Base-by-base conservation (phyloP, 2,888 invertebrate genomes). In the Lottia gigantea region DNA sequence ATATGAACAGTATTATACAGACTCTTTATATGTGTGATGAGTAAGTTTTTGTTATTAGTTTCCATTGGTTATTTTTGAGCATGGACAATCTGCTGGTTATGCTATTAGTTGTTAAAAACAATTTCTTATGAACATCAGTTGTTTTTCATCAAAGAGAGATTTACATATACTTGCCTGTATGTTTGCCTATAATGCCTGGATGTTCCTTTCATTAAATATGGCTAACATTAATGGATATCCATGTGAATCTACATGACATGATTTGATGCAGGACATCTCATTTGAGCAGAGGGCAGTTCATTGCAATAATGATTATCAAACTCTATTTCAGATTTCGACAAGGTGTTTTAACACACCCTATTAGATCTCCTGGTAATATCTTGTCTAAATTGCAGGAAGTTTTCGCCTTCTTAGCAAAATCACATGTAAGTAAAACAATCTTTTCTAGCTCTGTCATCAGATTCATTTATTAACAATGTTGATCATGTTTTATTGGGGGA, bases 1-100 rank as follows among this genome's bases (percentile, higher is more conserved):
- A 95, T 82, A 94, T 95, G 93, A 95, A 95, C 89, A 94, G 95
- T 85, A 93, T 95, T 1, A 89, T 95, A 73, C 95, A 95, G 87
- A 94, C 95, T 0, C 89, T 95, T 61, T 93, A 93, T 70, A 93
- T 94, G 92, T 94, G 95, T 40, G 93, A 92, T 86, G 92, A 93
- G 91, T 89, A 74, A 75, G 78, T 77, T 2, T 12, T 25, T 14
- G 45, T 47, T 61, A 12, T 61, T 25, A 68, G 19, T 62, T 8
- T 62, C 31, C 12, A 64, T 19, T 40, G 0, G 16, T 45, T 15
- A 14, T 19, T 2, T 31, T n/a, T n/a, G n/a, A n/a, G n/a, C n/a
- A n/a, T n/a, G n/a, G n/a, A n/a, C n/a, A n/a, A n/a, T n/a, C n/a
- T n/a, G n/a, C n/a, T n/a, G n/a, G n/a, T n/a, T n/a, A n/a, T n/a